Conservation (phyloP, 2,113 vertebrate genomes). For the Equus quagga region DNA sequence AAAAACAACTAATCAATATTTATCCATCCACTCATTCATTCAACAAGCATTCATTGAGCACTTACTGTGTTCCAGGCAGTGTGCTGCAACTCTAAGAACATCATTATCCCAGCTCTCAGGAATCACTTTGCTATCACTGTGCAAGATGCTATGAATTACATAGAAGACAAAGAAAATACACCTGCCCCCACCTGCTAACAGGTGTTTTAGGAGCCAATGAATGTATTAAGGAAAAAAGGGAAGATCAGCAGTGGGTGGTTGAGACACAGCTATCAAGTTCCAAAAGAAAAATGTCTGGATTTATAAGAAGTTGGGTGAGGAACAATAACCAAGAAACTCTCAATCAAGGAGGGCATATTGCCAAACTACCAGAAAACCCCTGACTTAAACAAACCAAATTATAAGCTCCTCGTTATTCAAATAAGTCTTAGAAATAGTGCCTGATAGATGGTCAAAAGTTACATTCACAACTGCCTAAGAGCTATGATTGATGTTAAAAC, state of each 20-base stretch:
- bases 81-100: background rate
- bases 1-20: background rate
- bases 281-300: background rate
- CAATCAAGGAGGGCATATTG: background rate
- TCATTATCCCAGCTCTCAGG: no score
- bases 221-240: background rate
- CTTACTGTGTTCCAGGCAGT: accelerated
- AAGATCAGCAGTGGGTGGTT: accelerated
- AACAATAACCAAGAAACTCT: background rate
- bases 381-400: background rate
- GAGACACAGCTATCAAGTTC: background rate
- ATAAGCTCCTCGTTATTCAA: background rate
- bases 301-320: background rate
- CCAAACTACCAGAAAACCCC: background rate
- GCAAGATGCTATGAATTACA: accelerated
- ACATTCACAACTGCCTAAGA: background rate
- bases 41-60: accelerated
- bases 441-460: background rate
- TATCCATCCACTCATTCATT: background rate
- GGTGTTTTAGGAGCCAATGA: background rate
- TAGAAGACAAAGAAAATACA: background rate
- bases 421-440: background rate
- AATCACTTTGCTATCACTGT: accelerated
- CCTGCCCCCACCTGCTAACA: accelerated
- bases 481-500: accelerated